Evolutionary conservation across 2,113 vertebrate species (phyloP).

Genomic region (Helogale parvula): DNA sequence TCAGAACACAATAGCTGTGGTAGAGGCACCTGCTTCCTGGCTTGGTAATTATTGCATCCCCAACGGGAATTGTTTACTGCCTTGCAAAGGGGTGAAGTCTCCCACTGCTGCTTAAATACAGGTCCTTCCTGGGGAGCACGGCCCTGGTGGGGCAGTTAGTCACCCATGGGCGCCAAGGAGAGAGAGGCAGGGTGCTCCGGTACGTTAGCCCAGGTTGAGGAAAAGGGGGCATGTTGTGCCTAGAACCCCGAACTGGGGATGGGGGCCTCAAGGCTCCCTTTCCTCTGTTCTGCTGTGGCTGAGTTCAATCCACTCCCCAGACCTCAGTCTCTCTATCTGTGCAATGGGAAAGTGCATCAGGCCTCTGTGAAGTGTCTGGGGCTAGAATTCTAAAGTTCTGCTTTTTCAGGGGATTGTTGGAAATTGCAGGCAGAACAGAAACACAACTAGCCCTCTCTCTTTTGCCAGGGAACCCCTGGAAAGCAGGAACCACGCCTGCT

Average conservation of each 20-base stretch:
- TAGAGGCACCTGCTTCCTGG: slow-evolving; percentile 55
- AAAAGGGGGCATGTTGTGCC: rapidly evolving
- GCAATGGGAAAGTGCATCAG: not conserved
- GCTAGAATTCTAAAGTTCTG: not conserved
- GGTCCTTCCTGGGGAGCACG: not conserved
- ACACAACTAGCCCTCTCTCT: not conserved
- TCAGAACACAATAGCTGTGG: slow-evolving; percentile 40
- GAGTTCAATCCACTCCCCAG: not conserved
- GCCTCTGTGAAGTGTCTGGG: not conserved
- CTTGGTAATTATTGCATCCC: slow-evolving; percentile 69
- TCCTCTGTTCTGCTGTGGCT: not conserved
- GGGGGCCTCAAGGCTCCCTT: not conserved
- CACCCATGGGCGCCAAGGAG: not conserved
- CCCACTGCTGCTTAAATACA: not conserved
- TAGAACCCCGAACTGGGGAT: not conserved
- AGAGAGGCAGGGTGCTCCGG: not conserved
- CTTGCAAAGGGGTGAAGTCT: slow-evolving; percentile 45
- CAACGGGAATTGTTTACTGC: slow-evolving; percentile 66
- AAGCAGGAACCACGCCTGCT: not conserved
- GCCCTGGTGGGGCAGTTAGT: not conserved
- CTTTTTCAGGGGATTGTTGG: not conserved
- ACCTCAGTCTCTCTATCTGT: not conserved
- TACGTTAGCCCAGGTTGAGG: not conserved
- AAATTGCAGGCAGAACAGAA: not conserved
- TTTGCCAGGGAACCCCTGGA: not conserved